Conservation (phyloP, 2,113 vertebrate genomes). For the Oxyruncus cristatus region DNA sequence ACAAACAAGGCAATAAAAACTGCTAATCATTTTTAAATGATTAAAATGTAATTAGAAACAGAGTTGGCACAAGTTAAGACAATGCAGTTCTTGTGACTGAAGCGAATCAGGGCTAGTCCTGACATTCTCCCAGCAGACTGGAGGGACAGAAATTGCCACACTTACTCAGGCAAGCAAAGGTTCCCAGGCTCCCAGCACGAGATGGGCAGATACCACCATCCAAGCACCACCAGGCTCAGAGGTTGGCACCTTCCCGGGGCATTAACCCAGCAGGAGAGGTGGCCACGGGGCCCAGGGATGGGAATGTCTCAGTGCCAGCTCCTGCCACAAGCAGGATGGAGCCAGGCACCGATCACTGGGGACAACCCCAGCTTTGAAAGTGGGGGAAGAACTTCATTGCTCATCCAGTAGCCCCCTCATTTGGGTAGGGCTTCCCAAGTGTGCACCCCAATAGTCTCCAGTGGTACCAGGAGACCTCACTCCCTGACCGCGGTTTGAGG, state of each 20-base stretch:
- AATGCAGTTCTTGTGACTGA: slow-evolving; percentile 59
- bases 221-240: background rate
- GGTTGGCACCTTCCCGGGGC: background rate
- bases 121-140: slow-evolving; percentile 52
- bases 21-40: slow-evolving; percentile 70
- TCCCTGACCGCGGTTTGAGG: background rate
- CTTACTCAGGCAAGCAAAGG: slow-evolving; percentile 31
- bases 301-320: background rate
- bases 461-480: background rate
- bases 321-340: background rate
- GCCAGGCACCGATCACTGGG: background rate
- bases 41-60: slow-evolving; percentile 68
- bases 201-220: slow-evolving; percentile 3
- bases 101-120: slow-evolving; percentile 49
- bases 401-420: rapidly evolving
- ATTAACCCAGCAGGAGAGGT: background rate
- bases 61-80: slow-evolving; percentile 68
- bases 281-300: background rate
- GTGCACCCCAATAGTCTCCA: background rate
- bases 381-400: rapidly evolving
- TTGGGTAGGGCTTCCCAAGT: background rate
- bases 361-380: background rate
- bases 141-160: slow-evolving; percentile 56
- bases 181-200: slow-evolving; percentile 43
- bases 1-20: slow-evolving; percentile 67